These are phyloP conservation scores for Trypoxylus dichotomus DNA, from an alignment of 1,140 invertebrate genomes.

Conservation along the genomic window DNA sequence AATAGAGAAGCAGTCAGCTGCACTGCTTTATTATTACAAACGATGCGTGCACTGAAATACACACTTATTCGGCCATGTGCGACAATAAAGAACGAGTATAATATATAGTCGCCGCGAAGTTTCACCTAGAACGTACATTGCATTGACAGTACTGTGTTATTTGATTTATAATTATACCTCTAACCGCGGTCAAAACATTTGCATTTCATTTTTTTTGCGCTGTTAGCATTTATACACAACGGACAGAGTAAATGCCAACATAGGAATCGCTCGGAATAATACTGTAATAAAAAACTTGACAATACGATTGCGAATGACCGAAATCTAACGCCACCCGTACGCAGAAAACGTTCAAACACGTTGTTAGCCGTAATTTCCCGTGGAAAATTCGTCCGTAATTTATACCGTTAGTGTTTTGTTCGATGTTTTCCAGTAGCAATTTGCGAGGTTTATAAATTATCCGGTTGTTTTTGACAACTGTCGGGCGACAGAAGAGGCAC, in stretches of 20 bases:
- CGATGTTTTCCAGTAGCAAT: constrained; percentile 20
- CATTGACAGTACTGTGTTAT: background rate
- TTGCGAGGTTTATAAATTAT: constrained; percentile 24
- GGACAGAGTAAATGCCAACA: background rate
- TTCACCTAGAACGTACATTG: too few species aligned
- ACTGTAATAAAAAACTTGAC: constrained; percentile 1
- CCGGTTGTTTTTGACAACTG: constrained; percentile 16
- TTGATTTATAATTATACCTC: constrained; percentile 5
- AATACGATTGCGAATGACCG: background rate
- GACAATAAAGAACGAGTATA: too few species aligned
- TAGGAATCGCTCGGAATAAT: background rate
- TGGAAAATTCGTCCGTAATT: constrained; percentile 8
- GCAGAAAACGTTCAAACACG: background rate
- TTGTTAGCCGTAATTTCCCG: constrained; percentile 13
- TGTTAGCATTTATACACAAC: background rate
- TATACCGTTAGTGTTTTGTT: constrained; percentile 16
- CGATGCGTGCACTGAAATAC: too few species aligned
- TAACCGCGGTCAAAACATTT: background rate
- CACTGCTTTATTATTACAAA: too few species aligned
- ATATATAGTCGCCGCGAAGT: background rate
- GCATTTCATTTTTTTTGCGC: background rate
- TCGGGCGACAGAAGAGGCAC: background rate
- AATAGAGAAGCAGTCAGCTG: too few species aligned
- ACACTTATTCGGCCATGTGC: too few species aligned
- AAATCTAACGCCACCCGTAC: background rate